Conservation (phyloP, 2,113 vertebrate species). For the Solenodon paradoxus region DNA sequence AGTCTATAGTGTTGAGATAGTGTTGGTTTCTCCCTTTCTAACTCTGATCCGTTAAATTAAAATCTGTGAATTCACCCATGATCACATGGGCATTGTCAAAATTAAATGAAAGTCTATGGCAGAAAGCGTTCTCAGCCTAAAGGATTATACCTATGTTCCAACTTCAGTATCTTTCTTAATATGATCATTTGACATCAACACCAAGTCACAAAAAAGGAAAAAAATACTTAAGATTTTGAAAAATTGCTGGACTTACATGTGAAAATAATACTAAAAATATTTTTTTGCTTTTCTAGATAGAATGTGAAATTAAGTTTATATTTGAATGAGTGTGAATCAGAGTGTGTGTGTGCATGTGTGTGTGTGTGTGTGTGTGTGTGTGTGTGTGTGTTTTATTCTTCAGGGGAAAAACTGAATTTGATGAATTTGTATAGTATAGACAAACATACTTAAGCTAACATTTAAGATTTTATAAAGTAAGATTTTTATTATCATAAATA, state of each 20-base stretch:
- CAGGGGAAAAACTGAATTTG: background rate
- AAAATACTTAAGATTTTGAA: background rate
- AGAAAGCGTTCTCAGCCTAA: background rate
- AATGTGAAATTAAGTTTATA: background rate
- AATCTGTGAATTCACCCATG: slow-evolving; percentile 28
- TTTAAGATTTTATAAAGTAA: too few species aligned
- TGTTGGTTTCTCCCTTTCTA: background rate
- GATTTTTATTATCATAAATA: background rate
- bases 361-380: background rate
- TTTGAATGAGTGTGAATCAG: background rate
- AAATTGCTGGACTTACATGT: background rate
- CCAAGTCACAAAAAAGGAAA: background rate
- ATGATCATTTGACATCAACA: background rate
- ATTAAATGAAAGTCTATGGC: slow-evolving; percentile 36
- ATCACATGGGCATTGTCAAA: slow-evolving; percentile 14
- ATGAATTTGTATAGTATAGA: background rate
- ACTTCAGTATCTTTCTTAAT: background rate
- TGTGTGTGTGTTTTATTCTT: background rate
- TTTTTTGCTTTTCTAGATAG: background rate
- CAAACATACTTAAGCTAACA: too few species aligned
- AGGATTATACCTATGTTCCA: slow-evolving; percentile 27
- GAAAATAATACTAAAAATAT: background rate
- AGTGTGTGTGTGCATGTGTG: background rate
- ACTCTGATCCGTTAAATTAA: slow-evolving; percentile 45
- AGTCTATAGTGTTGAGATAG: background rate